Conservation (phyloP, 2,113 vertebrate genomes). For the Oryzias curvinotus region DNA sequence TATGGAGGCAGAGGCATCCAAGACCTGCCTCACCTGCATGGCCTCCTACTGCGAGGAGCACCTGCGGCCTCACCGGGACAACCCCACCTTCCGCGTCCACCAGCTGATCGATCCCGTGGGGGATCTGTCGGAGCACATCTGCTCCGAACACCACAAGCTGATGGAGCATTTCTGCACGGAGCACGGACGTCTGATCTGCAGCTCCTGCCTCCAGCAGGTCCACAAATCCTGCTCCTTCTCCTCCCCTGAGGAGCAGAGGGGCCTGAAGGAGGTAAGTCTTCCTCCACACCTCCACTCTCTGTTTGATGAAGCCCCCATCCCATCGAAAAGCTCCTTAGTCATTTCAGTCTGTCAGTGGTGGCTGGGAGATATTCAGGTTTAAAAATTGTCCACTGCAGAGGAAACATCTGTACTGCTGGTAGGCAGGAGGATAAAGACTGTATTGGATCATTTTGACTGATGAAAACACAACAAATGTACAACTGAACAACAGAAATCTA, state of each 20-base stretch:
- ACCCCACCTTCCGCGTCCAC: conserved; percentile 81
- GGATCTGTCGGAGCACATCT: conserved; percentile 82
- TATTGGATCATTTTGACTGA: no score
- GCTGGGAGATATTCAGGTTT: no score
- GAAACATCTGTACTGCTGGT: no score
- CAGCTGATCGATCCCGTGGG: conserved; percentile 75
- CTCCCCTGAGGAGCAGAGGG: conserved; percentile 69
- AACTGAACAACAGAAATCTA: no score
- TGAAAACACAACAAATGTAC: no score
- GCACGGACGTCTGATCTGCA: conserved; percentile 82
- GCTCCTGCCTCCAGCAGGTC: conserved; percentile 81
- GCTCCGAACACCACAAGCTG: conserved; percentile 81
- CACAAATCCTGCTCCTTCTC: conserved; percentile 78
- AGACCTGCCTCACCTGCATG: conserved; percentile 93
- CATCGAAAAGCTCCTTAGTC: no score
- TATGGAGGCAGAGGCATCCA: conserved; percentile 66
- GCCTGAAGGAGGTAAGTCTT: conserved; percentile 73
- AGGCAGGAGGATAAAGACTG: no score
- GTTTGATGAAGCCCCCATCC: no score
- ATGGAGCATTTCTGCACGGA: conserved; percentile 85
- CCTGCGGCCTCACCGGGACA: conserved; percentile 85
- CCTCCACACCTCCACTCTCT: no score
- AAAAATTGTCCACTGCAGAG: no score
- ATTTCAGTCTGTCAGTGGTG: no score
- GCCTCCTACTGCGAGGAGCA: conserved; percentile 89